Evolutionary conservation across 1,140 invertebrate genomes (phyloP), one percentile per base, ranked within the genome.

Genomic region (Ceratina australensis): DNA sequence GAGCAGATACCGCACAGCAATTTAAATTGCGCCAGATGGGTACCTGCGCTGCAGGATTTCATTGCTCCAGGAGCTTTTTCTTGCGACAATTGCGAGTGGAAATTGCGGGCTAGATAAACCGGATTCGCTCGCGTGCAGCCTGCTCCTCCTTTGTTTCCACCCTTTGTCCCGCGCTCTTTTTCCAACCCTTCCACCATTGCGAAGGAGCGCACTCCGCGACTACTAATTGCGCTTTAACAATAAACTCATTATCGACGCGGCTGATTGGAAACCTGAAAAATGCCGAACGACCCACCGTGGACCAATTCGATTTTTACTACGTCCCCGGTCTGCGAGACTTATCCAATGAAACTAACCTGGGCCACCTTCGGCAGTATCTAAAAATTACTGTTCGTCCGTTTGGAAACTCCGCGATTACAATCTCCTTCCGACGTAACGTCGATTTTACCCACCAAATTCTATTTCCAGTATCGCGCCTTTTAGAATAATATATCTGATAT

Each of bases 21-120:
- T 77, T 76, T 71, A 77, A 71, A 77, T 71, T 71, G 74, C 57
- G 10, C 57, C 74, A 77, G 74, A 77, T 77, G 74, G 74, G 57
- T 71, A 77, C 57, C 67, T 61, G 74, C 42, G 33, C n/a, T 42
- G 66, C 74, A 61, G 74, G 74, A 71, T 71, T 77, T 77, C 57
- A 71, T 61, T 71, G 66, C n/a, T 16, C 0, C 3, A 22, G 13
- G 26, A 20, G 28, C 60, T 78, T 77, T 78, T 72, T 72, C 76
- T 78, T 72, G 56, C 69, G 59, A 72, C 59, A 72, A 78, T 78
- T 50, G 49, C 76, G 24, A 47, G n/a, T 78, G 69, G 76, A 78
- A 78, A 78, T 78, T 78, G 76, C 68, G 59, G 50, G 69, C 33
- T 63, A 57, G 75, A 72, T 72, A 78, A 78, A 78, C 57, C 61